Evolutionary conservation across 2,113 vertebrate species (phyloP).

Genomic region (Cyprinodon tularosa): DNA sequence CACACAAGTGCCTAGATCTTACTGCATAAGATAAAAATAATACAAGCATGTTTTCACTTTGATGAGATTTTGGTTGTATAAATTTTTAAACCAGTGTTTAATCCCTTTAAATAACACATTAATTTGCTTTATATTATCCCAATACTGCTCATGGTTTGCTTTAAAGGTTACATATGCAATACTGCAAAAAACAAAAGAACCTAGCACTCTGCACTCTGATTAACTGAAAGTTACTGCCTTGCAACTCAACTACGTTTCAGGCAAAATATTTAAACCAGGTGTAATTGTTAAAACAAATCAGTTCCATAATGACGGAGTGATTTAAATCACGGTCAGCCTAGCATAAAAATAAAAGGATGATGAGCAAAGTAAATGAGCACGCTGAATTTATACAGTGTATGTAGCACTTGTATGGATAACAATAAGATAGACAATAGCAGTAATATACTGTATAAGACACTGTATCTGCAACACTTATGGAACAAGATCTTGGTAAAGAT

Average conservation of each 20-base stretch:
- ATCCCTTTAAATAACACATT: not conserved
- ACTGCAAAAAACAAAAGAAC: constrained; percentile 20
- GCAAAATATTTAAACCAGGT: constrained; percentile 10
- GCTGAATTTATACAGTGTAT: not conserved
- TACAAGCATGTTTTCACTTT: not conserved
- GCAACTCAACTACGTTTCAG: constrained; percentile 12
- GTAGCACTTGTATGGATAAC: not conserved
- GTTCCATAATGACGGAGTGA: constrained; percentile 22
- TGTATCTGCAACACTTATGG: not conserved
- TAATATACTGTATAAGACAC: not conserved
- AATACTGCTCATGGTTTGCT: not conserved
- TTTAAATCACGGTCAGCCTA: constrained; percentile 30
- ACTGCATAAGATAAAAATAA: not conserved
- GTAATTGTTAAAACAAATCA: constrained; percentile 12
- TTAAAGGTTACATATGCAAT: constrained; percentile 9
- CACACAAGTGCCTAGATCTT: not conserved
- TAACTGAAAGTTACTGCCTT: constrained; percentile 28
- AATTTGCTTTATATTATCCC: not conserved
- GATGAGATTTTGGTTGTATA: not conserved
- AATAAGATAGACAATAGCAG: not conserved
- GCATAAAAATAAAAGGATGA: constrained; percentile 8
- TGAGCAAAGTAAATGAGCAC: not conserved
- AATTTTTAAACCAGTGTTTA: not conserved
- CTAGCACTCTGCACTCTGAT: constrained; percentile 17
- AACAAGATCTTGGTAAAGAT: not conserved